Conservation (phyloP, 2,797 vertebrate species). For the Sciurus carolinensis region DNA sequence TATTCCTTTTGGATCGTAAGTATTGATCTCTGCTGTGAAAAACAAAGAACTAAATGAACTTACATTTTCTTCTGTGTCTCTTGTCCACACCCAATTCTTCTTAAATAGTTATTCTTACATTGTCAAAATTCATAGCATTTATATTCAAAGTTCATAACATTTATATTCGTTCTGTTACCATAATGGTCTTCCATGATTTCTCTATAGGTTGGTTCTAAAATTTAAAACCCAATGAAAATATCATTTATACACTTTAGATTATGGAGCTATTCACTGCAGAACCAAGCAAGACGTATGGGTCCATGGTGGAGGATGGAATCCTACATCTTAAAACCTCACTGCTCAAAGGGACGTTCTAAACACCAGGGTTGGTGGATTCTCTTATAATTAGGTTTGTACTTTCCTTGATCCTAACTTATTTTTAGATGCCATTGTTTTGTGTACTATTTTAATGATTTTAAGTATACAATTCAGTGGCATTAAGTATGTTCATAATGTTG, state of each 20-base stretch:
- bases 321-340: not conserved
- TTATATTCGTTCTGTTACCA: conserved; percentile 69
- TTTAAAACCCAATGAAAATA: conserved; percentile 70
- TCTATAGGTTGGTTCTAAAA: conserved; percentile 71
- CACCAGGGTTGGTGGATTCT: not conserved
- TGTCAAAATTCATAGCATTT: conserved; percentile 72
- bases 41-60: conserved; percentile 28
- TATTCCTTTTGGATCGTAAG: conserved; percentile 52
- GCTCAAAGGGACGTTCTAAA: not conserved
- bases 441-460: not conserved
- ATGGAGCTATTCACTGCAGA: conserved; percentile 58
- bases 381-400: not conserved
- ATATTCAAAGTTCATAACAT: conserved; percentile 68
- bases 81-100: not conserved
- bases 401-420: not conserved
- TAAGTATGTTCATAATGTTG: not conserved
- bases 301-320: not conserved
- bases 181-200: conserved; percentile 68
- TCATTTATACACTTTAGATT: conserved; percentile 42
- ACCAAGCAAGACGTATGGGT: not conserved
- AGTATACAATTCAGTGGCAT: not conserved
- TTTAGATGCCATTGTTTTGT: not conserved
- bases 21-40: conserved; percentile 76
- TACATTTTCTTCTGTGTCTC: conserved; percentile 42
- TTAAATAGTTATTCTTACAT: conserved; percentile 71